Evolutionary conservation across 2,113 vertebrate species (phyloP), one percentile per base, ranked within the genome.

Genomic region (Kryptolebias marmoratus): DNA sequence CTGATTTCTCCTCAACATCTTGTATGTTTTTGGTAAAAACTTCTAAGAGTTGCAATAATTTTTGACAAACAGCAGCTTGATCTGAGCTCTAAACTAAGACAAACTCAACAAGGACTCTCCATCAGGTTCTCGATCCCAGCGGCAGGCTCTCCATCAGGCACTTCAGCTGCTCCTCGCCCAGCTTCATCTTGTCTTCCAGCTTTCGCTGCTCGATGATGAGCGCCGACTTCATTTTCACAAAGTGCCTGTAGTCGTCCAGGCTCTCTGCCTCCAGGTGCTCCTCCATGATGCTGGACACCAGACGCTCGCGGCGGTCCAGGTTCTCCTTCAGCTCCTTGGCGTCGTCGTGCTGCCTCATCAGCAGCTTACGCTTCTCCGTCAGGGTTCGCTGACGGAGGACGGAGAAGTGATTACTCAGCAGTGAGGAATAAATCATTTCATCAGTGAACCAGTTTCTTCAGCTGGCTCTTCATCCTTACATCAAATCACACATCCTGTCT

Each of bases 181-280:
- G 94, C 81, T 96, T 98, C 87, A 99, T 97, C 84, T 98, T 99
- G 84, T 99, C 97, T 84, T 99, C 97, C 1, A 99, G 95, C 83
- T 99, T 97, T 59, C 97, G 92, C 86, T 98, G 97, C 92, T 99
- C 97, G 10, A 98, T 97, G 89, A 98, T 96, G 85, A 99, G 98
- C n/a, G 97, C 97, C 0, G 98, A 98, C 89, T 98, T 99, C 98
- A 99, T 98, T 90, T 96, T 99, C 56, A 99, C 97, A 73, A 99
- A 99, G 94, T 99, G 96, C 93, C 95, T 94, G 3, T 98, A 99
- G 93, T 99, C 97, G 0, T 96, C 94, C 32, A 99, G 94, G 89
- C 89, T 94, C 78, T 98, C 97, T 47, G 95, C 94, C 0, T 89
- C 90, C 79, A 99, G 92, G 85, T 96, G 94, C 87, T 77, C 90